Conservation (phyloP, 2,113 vertebrate species). For the Dascyllus trimaculatus region DNA sequence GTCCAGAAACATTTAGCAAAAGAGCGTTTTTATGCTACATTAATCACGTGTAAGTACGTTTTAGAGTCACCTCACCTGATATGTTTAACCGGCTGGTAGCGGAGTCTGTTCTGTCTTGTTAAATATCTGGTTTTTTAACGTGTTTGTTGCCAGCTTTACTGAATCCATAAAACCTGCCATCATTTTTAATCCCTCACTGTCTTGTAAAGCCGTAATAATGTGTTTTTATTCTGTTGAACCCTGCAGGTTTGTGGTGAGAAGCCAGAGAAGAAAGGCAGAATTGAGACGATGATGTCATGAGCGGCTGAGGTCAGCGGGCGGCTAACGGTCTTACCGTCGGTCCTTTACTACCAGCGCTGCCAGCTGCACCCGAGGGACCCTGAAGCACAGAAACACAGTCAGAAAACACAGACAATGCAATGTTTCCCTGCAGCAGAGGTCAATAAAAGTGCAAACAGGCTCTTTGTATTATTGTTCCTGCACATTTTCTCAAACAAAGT, state of each 20-base stretch:
- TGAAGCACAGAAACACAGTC: conserved; percentile 67
- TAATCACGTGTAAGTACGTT: neutral
- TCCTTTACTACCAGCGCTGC: conserved; percentile 83
- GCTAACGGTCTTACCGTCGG: conserved; percentile 75
- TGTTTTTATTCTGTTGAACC: conserved; percentile 44
- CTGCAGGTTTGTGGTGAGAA: conserved; percentile 12
- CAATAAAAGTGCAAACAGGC: conserved; percentile 10
- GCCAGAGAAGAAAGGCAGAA: neutral
- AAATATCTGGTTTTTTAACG: neutral
- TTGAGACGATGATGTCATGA: conserved; percentile 36
- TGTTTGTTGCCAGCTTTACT: conserved; percentile 23
- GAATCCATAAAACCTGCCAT: conserved; percentile 27
- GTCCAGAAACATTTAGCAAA: neutral
- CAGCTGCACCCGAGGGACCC: conserved; percentile 83
- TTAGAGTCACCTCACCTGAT: conserved; percentile 24
- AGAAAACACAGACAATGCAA: conserved; percentile 28
- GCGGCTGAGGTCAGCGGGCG: conserved; percentile 12
- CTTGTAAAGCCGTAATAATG: conserved; percentile 55
- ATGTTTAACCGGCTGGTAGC: conserved; percentile 33
- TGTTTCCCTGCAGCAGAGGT: neutral
- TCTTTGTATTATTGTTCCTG: neutral
- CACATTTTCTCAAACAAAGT: neutral
- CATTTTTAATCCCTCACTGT: conserved; percentile 14
- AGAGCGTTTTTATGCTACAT: too few relatives aligned
- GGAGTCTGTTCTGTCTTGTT: neutral